Evolutionary conservation across 1,140 invertebrate species (phyloP), one percentile per base, ranked within the genome.

Genomic region (Neotoxoptera formosana): DNA sequence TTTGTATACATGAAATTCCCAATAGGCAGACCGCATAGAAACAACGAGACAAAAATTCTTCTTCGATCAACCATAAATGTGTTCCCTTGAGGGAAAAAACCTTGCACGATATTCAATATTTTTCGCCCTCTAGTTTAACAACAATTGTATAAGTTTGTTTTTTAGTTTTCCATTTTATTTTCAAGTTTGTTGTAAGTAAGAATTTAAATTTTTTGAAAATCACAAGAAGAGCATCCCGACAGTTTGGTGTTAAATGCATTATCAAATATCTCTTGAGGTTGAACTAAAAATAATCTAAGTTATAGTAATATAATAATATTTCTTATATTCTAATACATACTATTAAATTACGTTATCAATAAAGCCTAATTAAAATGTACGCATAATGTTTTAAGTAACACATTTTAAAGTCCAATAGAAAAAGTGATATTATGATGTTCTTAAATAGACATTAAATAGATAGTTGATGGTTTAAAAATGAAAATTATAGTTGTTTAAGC

Each of bases 131-230:
- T 53, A 36, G 20, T 51, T 89, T 11, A 89, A 34, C 87, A 30
- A 53, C 9, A 89, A 51, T 89, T 53, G 47, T 88, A n/a, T 20
- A 51, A 11, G 87, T 89, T 53, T 21, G n/a, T 88, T 88, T 88
- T 51, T 67, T n/a, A 76, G n/a, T n/a, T 89, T 51, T 53, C 48
- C 4, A n/a, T 17, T 88, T 51, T 88, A 1, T 23, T 51, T 88
- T n/a, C 7, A 88, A 88, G 23, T 25, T 34, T 41, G 11, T 36
- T 34, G 48, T 23, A 34, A 48, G 20, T 89, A 23, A 53, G 21
- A 89, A 89, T 89, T 51, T 21, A 34, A 53, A 88, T 67, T n/a
- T 67, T n/a, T n/a, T 76, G n/a, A 76, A n/a, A 76, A 76, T n/a
- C n/a, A 76, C 30, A 34, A 76, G n/a, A n/a, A 76, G 60, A 17